Base-by-base conservation (phyloP, 2,888 invertebrate genomes). In the Chrysina gloriosa region DNA sequence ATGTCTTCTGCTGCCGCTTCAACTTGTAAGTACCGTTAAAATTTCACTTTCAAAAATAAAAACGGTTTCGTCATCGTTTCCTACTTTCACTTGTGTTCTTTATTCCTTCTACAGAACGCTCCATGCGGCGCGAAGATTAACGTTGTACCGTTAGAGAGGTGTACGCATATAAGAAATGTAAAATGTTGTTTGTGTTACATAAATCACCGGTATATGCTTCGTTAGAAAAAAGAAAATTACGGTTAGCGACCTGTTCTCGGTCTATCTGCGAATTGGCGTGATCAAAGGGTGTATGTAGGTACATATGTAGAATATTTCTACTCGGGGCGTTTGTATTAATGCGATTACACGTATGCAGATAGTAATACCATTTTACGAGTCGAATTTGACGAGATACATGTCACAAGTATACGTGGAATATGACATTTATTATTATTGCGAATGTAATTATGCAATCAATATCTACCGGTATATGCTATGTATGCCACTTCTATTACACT, bases 41-140 rank as follows among this genome's bases (percentile, higher is more conserved):
- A 73, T 70, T 73, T 73, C 73, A 73, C 73, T 73, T 73, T 73
- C 73, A 71, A 71, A 73, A 73, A 68, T 69, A 69, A 71, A 70
- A n/a, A 70, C 68, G 54, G 72, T 73, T 73, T 71, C 73, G 73
- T 73, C 73, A 73, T 70, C 65, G 45, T 52, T 67, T 67, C 67
- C 67, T 67, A 63, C 67, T 67, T 67, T 67, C 67, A 67, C 67
- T 61, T 50, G 67, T 52, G 63, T 47, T 50, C 63, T 64, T 50
- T 50, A 58, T 48, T 64, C 47, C 36, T 47, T 64, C 63, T 36
- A 50, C 36, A 36, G 63, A 67, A 67, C 63, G 67, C 63, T 34
- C 58, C 23, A 56, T 42, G 19, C 56, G 47, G 31, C n/a, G n/a
- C 47, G 47, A 52, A 66, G 47, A 66, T 29, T 66, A 66, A 66